These are phyloP conservation scores for Barypeithes pellucidus DNA, from an alignment of 2,888 invertebrate species.

Conservation along the genomic window DNA sequence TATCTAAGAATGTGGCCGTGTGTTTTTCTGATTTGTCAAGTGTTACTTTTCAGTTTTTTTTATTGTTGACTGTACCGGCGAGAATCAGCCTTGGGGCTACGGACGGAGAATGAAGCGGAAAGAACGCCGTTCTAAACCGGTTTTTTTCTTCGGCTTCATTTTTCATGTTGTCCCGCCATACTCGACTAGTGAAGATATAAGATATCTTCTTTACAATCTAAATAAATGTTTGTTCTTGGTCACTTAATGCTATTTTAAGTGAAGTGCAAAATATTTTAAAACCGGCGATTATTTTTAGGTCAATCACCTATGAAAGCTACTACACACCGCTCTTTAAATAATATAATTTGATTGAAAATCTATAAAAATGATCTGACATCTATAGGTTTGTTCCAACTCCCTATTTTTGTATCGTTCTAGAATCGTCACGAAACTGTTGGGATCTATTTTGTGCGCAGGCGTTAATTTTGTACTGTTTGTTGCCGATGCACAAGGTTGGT, in stretches of 20 bases:
- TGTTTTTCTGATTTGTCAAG: constrained; percentile 13
- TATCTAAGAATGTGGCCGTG: too few relatives aligned
- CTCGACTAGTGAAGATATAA: constrained; percentile 15
- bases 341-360: too few relatives aligned
- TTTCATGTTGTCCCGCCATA: constrained; percentile 25
- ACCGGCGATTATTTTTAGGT: not conserved
- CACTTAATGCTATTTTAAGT: not conserved
- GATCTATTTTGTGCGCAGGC: too few relatives aligned
- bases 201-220: constrained; percentile 8
- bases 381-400: too few relatives aligned
- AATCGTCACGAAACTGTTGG: too few relatives aligned
- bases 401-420: too few relatives aligned
- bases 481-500: too few relatives aligned
- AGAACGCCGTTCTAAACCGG: constrained; percentile 53
- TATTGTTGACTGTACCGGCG: constrained; percentile 44
- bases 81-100: constrained; percentile 40
- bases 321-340: too few relatives aligned
- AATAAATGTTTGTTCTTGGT: constrained; percentile 19
- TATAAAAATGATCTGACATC: too few relatives aligned
- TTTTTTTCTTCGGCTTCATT: constrained; percentile 41
- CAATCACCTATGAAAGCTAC: not conserved
- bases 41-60: constrained; percentile 24
- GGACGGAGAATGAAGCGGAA: constrained; percentile 52
- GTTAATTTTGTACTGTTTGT: too few relatives aligned
- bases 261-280: constrained; percentile 9